phyloP scores from a whole-genome alignment of 1,140 invertebrate species.

The Antheraea mylitta region DNA sequence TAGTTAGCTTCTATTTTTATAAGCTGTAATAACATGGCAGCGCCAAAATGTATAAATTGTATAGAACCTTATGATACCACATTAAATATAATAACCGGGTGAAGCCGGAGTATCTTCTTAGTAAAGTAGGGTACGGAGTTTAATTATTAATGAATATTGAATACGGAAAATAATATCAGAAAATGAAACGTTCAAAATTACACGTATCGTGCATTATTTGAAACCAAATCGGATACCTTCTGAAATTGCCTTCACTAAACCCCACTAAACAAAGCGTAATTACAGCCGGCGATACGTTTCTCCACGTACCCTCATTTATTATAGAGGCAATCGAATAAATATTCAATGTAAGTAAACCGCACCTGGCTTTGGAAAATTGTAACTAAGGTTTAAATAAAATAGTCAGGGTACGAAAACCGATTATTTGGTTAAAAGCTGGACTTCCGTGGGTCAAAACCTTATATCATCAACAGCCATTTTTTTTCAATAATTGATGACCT shows the following conservation, averaged over 20 bases:
- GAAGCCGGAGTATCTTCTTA: too few species aligned
- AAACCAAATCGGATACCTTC: not conserved
- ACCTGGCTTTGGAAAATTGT: conserved; percentile 14
- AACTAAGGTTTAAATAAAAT: conserved; percentile 8
- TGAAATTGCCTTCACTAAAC: not conserved
- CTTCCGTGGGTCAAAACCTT: not conserved
- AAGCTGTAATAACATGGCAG: too few species aligned
- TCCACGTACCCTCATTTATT: conserved; percentile 16
- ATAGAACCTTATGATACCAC: too few species aligned
- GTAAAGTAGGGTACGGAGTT: too few species aligned
- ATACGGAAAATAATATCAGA: not conserved
- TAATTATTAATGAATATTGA: not conserved
- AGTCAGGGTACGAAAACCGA: not conserved
- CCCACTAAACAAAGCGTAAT: conserved; percentile 15
- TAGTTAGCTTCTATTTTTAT: too few species aligned
- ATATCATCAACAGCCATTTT: not conserved
- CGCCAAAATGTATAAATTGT: too few species aligned
- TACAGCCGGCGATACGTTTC: conserved; percentile 13
- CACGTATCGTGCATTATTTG: conserved; percentile 7
- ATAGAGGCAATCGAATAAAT: conserved; percentile 17
- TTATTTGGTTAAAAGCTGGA: not conserved
- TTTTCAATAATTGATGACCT: not conserved
- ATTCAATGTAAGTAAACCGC: conserved; percentile 15
- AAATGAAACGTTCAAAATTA: not conserved
- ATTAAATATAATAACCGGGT: too few species aligned